phyloP scores from a whole-genome alignment of 2,797 vertebrate genomes.

The Coreius guichenoti region DNA sequence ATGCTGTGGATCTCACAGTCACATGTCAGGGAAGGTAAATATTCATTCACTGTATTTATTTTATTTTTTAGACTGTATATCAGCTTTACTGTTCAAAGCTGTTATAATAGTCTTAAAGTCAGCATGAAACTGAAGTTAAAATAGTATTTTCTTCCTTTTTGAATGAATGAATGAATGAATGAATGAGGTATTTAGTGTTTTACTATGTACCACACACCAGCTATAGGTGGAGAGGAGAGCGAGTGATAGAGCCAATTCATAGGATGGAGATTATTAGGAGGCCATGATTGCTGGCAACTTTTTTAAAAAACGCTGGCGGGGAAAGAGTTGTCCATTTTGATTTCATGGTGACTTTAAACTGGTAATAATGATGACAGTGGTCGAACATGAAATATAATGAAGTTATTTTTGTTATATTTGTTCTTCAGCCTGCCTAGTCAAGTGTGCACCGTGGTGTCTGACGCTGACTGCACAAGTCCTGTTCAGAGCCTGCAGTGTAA shows the following conservation, averaged over 20 bases:
- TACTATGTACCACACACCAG: too few species aligned
- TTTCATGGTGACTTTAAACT: not conserved
- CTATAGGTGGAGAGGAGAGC: too few species aligned
- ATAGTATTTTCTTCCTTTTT: too few species aligned
- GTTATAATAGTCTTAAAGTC: not conserved
- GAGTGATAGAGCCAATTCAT: not conserved
- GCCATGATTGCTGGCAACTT: too few species aligned
- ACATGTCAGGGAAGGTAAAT: conserved; percentile 91
- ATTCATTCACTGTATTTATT: not conserved
- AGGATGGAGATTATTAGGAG: not conserved
- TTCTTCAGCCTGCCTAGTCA: conserved; percentile 85
- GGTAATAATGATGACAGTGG: not conserved
- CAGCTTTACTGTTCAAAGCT: not conserved
- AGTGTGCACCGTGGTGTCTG: conserved; percentile 89
- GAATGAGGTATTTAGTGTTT: too few species aligned
- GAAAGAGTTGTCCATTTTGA: not conserved
- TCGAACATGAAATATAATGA: not conserved
- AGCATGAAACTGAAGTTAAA: too few species aligned
- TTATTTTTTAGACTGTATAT: not conserved
- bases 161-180: too few species aligned
- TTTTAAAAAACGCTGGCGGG: too few species aligned
- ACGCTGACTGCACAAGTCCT: conserved; percentile 84
- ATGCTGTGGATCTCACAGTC: conserved; percentile 89
- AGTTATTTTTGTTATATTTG: not conserved
- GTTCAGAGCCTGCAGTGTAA: conserved; percentile 80